These are phyloP conservation scores for Ceramica pisi DNA, from an alignment of 2,888 invertebrate species.

Conservation along the genomic window DNA sequence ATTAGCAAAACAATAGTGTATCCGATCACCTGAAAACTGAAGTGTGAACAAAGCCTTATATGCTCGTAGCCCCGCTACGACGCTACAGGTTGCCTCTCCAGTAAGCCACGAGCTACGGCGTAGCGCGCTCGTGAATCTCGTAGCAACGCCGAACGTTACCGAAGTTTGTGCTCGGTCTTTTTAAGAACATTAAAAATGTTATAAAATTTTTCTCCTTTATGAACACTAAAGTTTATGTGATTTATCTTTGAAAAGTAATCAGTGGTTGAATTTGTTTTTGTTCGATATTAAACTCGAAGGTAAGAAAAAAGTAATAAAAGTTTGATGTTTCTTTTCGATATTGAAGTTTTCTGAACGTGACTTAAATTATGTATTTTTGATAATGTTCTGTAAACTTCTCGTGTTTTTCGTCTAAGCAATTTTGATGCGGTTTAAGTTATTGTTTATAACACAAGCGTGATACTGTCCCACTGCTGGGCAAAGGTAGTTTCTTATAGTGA, in stretches of 20 bases:
- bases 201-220: slow-evolving; percentile 19
- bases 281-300: slow-evolving; percentile 49
- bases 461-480: no score
- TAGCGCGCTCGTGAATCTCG: slow-evolving; percentile 72
- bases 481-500: no score
- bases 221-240: slow-evolving; percentile 30
- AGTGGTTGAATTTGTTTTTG: slow-evolving; percentile 37
- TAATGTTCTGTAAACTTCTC: not conserved
- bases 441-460: not conserved
- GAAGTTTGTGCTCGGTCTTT: slow-evolving; percentile 53
- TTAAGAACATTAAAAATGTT: slow-evolving; percentile 24
- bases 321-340: slow-evolving; percentile 35
- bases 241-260: slow-evolving; percentile 39
- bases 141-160: slow-evolving; percentile 40
- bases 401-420: slow-evolving; percentile 3
- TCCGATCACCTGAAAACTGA: not conserved
- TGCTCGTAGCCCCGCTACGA: slow-evolving; percentile 65
- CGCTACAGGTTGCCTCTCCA: slow-evolving; percentile 78
- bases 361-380: slow-evolving; percentile 18
- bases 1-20: slow-evolving; percentile 8
- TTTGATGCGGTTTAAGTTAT: not conserved
- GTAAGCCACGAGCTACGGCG: slow-evolving; percentile 79
- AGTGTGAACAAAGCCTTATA: slow-evolving; percentile 53
- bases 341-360: slow-evolving; percentile 6
- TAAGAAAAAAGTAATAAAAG: slow-evolving; percentile 56